Conservation (phyloP, 2,888 invertebrate species). For the Pseudanteris insignis region DNA sequence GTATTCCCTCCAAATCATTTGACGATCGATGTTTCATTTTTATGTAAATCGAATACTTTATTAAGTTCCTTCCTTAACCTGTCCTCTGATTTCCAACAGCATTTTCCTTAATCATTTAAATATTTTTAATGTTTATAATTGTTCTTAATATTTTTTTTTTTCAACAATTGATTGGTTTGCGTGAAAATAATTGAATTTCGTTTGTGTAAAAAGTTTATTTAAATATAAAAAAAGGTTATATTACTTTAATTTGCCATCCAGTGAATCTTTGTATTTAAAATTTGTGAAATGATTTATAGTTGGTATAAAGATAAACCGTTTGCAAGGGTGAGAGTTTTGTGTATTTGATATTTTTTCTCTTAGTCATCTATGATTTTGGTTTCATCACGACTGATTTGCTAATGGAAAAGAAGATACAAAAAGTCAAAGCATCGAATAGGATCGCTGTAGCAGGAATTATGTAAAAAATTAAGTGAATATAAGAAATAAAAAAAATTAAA, state of each 20-base stretch:
- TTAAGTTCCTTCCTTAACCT: not conserved
- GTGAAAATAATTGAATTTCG: constrained; percentile 10
- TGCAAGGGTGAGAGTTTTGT: constrained; percentile 6
- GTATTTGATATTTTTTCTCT: constrained; percentile 2
- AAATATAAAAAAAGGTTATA: not conserved
- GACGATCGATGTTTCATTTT: not conserved
- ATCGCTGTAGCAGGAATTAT: constrained; percentile 56
- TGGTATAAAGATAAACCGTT: constrained; percentile 5
- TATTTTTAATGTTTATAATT: constrained; percentile 16
- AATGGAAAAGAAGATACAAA: constrained; percentile 15
- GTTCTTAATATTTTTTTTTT: constrained; percentile 1
- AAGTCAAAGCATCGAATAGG: constrained; percentile 55
- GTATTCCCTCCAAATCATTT: too few relatives aligned
- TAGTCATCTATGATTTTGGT: constrained; percentile 1
- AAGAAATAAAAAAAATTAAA: constrained; percentile 1
- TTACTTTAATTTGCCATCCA: constrained; percentile 1
- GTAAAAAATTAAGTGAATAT: constrained; percentile 7
- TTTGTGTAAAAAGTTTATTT: constrained; percentile 9
- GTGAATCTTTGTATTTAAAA: constrained; percentile 16
- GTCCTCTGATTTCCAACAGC: constrained; percentile 1
- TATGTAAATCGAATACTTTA: not conserved
- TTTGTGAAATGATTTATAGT: constrained; percentile 13
- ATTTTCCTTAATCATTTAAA: constrained; percentile 16
- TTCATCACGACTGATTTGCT: constrained; percentile 10
- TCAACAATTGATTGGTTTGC: constrained; percentile 9